These are phyloP conservation scores for Rhopalosiphum padi DNA, from an alignment of 1,140 invertebrate genomes.

Conservation along the genomic window DNA sequence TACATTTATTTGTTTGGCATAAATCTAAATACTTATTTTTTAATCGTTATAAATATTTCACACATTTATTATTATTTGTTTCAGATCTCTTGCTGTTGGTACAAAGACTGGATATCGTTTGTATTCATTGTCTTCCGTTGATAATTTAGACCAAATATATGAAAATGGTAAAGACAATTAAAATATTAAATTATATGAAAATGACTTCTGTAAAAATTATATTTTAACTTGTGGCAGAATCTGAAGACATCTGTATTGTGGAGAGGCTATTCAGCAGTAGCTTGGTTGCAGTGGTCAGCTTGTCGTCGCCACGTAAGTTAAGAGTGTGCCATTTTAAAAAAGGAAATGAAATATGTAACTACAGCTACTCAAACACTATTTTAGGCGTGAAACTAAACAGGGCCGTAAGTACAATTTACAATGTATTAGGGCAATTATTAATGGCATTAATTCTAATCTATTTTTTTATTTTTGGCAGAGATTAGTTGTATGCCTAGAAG, in stretches of 20 bases:
- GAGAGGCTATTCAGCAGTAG: slow-evolving; percentile 97
- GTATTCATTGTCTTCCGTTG: slow-evolving; percentile 83
- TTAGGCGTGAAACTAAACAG: slow-evolving; percentile 95
- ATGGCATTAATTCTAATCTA: neutral
- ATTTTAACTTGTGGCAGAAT: slow-evolving; percentile 65
- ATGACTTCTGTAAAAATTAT: neutral
- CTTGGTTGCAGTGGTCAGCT: slow-evolving; percentile 92
- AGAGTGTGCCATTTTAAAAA: slow-evolving; percentile 98
- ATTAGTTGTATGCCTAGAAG: slow-evolving; percentile 96
- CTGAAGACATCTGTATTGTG: slow-evolving; percentile 91
- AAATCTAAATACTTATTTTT: neutral
- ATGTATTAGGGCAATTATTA: neutral
- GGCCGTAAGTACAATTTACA: slow-evolving; percentile 75
- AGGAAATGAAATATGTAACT: slow-evolving; percentile 98
- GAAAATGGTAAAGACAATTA: slow-evolving; percentile 71
- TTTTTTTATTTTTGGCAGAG: slow-evolving; percentile 70
- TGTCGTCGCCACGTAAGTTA: slow-evolving; percentile 89
- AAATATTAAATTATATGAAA: neutral
- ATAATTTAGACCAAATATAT: slow-evolving; percentile 88
- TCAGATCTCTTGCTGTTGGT: slow-evolving; percentile 90
- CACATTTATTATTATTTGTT: slow-evolving; percentile 61
- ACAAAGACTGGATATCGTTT: slow-evolving; percentile 87
- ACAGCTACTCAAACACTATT: slow-evolving; percentile 97
- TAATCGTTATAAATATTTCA: neutral
- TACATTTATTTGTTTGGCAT: neutral